Conservation (phyloP, 35 echinoderm and acorn worm genomes). For the Ophiothrix spiculata region DNA sequence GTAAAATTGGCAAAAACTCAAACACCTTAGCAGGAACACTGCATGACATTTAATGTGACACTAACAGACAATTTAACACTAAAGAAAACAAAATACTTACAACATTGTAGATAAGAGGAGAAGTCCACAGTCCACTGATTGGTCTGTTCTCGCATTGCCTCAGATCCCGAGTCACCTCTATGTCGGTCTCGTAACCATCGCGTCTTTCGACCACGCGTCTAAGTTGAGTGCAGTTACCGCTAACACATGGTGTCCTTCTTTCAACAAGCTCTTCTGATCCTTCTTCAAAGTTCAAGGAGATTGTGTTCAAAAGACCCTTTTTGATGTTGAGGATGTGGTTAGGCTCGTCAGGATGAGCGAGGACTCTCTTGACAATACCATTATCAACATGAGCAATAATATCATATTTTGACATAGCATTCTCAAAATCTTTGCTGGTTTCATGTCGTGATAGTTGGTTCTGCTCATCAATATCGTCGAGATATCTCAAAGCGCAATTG, state of each 20-base stretch:
- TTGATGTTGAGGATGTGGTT: conserved; percentile 74
- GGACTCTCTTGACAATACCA: conserved; percentile 55
- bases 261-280: background rate
- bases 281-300: conserved; percentile 45
- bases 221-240: background rate
- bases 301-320: conserved; percentile 72
- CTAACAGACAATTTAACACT: too few species aligned
- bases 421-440: conserved; percentile 38
- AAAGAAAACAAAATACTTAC: conserved; percentile 8
- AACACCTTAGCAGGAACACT: too few species aligned
- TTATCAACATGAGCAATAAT: conserved; percentile 42
- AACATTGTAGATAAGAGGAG: background rate
- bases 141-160: background rate
- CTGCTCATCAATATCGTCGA: background rate
- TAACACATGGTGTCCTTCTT: background rate
- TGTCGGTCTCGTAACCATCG: background rate
- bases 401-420: conserved; percentile 50
- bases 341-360: conserved; percentile 61
- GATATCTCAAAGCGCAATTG: conserved; percentile 31
- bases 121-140: background rate
- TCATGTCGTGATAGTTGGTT: background rate
- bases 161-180: background rate
- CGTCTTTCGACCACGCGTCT: background rate
- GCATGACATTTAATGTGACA: too few species aligned
- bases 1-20: too few species aligned